Evolutionary conservation across 2,113 vertebrate species (phyloP), one percentile per base, ranked within the genome.

Genomic region (Epinephelus lanceolatus): DNA sequence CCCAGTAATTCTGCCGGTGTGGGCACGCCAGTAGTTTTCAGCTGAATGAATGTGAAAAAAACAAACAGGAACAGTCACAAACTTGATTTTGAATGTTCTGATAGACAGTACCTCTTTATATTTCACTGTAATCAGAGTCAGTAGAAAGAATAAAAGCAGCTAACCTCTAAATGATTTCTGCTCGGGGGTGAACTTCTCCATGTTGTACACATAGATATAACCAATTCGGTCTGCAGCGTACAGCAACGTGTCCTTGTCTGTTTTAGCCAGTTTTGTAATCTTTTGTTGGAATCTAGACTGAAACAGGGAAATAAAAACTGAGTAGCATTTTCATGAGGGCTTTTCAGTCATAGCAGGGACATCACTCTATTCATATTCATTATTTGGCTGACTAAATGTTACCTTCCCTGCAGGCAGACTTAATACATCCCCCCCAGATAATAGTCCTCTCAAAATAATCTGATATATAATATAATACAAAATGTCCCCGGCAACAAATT

Each of bases 1-100:
- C 95, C 95, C 91, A 21, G 95, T 94, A 19, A 96, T 80, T 53
- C n/a, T 88, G 85, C 88, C 87, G 25, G 90, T 74, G 21, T 96
- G 95, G 8, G 91, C 95, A 55, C 71, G 57, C 95, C 93, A 96
- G 33, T 89, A 85, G 60, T 83, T 88, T 55, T 67, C 79, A 73
- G 75, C 95, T 94, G 81, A 71, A 60, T 15, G 10, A 78, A 69
- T 79, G 40, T 37, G 7, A 15, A 73, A 65, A 65, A 6, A 51
- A 53, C 1, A 72, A 23, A 69, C n/a, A 61, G 7, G 12, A 51
- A 78, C 6, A 6, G 9, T 59, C 6, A 67, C 33, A 70, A 27
- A 33, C 21, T 17, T n/a, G 15, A 76, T 12, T 55, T 51, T 18
- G 7, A 33, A 52, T 19, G 30, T 45, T 66, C 25, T 51, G 6